phyloP scores from a whole-genome alignment of 2,113 vertebrate genomes.

The Eudyptes chrysolophus region DNA sequence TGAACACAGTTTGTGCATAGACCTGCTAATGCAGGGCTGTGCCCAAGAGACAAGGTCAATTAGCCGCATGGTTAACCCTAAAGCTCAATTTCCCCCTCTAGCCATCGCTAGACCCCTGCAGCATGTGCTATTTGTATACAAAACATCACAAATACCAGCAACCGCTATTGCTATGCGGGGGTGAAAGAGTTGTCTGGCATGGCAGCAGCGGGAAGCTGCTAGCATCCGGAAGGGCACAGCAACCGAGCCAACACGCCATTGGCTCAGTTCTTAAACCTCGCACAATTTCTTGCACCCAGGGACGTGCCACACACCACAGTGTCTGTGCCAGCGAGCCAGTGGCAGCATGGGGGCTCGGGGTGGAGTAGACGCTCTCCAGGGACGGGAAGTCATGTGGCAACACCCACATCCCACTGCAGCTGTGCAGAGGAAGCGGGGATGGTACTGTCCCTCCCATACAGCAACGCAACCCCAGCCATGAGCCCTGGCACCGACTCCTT shows the following conservation, averaged over 20 bases:
- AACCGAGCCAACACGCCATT: fast-evolving
- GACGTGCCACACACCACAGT: fast-evolving
- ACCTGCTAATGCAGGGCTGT: fast-evolving
- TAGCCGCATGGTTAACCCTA: not conserved
- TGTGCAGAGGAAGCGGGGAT: not conserved
- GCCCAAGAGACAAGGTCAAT: not conserved
- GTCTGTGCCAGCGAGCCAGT: not conserved
- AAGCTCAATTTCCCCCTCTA: no score
- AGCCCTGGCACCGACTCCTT: not conserved
- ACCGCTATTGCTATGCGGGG: fast-evolving
- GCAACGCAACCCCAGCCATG: not conserved
- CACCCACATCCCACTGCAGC: not conserved
- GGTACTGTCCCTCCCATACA: fast-evolving
- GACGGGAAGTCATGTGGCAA: not conserved
- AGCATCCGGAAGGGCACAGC: fast-evolving
- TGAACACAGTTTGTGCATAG: not conserved
- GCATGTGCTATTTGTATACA: fast-evolving
- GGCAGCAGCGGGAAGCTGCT: not conserved
- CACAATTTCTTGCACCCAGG: not conserved
- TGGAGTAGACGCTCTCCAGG: fast-evolving
- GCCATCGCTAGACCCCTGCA: not conserved
- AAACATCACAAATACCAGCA: not conserved
- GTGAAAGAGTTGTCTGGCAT: fast-evolving
- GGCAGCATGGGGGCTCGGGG: fast-evolving
- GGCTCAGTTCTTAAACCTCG: not conserved